Conservation (phyloP, 2,113 vertebrate species). For the Limanda limanda region DNA sequence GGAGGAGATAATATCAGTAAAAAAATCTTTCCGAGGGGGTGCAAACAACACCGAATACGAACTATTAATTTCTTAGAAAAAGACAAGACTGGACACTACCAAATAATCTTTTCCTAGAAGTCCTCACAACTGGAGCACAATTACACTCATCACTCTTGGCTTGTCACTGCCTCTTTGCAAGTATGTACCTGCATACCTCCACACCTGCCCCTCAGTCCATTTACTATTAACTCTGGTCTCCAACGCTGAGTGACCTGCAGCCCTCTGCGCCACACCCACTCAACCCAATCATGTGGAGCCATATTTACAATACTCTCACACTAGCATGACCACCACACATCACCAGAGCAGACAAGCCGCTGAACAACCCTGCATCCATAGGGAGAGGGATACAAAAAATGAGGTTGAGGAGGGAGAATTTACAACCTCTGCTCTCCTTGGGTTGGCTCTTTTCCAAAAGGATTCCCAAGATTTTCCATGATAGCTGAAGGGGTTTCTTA, state of each 20-base stretch:
- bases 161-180: slow-evolving; percentile 5
- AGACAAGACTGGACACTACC: not conserved
- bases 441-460: slow-evolving; percentile 39
- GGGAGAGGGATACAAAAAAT: not conserved
- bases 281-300: slow-evolving; percentile 24
- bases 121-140: not conserved
- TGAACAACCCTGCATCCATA: slow-evolving; percentile 6
- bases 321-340: slow-evolving; percentile 29
- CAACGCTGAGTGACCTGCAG: not conserved
- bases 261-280: slow-evolving; percentile 37
- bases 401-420: slow-evolving; percentile 21
- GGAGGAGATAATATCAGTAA: no score
- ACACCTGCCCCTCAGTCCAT: slow-evolving; percentile 18
- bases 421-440: slow-evolving; percentile 25
- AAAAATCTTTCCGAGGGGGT: no score
- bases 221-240: slow-evolving; percentile 38
- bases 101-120: not conserved
- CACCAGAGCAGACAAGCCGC: slow-evolving; percentile 35
- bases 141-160: not conserved
- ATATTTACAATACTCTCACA: slow-evolving; percentile 47
- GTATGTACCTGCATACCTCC: slow-evolving; percentile 1
- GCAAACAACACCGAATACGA: no score
- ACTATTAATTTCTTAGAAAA: not conserved
- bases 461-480: slow-evolving; percentile 55
- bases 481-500: slow-evolving; percentile 44